These are phyloP conservation scores for Nematopogon swammerdamellus DNA, from an alignment of 2,888 invertebrate species.

Conservation along the genomic window DNA sequence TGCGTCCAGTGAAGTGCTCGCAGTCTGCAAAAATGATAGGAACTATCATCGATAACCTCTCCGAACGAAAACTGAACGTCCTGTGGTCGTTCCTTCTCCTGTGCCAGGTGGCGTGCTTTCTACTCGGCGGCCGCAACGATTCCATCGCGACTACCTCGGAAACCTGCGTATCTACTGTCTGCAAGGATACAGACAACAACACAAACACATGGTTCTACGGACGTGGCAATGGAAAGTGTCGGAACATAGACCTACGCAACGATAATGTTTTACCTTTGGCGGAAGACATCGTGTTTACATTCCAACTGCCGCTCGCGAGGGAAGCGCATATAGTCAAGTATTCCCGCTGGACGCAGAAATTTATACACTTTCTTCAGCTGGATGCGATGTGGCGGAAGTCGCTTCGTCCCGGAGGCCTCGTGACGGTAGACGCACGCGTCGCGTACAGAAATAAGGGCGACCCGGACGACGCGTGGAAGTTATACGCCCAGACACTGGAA, in stretches of 20 bases:
- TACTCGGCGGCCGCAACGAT: constrained; percentile 84
- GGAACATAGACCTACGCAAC: constrained; percentile 34
- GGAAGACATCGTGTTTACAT: constrained; percentile 84
- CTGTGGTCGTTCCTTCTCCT: constrained; percentile 76
- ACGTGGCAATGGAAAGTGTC: constrained; percentile 65
- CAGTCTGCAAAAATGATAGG: constrained; percentile 66
- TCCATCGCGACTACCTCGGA: constrained; percentile 87
- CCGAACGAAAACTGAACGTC: constrained; percentile 86
- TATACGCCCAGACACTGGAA: constrained; percentile 79
- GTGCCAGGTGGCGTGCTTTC: constrained; percentile 84
- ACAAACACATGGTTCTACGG: constrained; percentile 75
- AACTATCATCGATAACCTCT: constrained; percentile 95
- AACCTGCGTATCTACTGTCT: constrained; percentile 75
- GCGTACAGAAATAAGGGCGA: constrained; percentile 85
- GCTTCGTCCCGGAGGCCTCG: constrained; percentile 60
- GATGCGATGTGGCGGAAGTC: constrained; percentile 73
- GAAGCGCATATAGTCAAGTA: constrained; percentile 75
- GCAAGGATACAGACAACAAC: constrained; percentile 72
- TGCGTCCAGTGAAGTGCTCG: too few species aligned
- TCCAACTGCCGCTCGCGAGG: constrained; percentile 86
- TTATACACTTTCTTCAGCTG: constrained; percentile 87
- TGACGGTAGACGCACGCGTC: constrained; percentile 78
- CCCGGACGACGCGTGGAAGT: constrained; percentile 75
- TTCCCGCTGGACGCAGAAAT: constrained; percentile 96
- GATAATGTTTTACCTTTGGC: constrained; percentile 35